Evolutionary conservation across 2,113 vertebrate species (phyloP).

Genomic region (Dipodomys merriami): DNA sequence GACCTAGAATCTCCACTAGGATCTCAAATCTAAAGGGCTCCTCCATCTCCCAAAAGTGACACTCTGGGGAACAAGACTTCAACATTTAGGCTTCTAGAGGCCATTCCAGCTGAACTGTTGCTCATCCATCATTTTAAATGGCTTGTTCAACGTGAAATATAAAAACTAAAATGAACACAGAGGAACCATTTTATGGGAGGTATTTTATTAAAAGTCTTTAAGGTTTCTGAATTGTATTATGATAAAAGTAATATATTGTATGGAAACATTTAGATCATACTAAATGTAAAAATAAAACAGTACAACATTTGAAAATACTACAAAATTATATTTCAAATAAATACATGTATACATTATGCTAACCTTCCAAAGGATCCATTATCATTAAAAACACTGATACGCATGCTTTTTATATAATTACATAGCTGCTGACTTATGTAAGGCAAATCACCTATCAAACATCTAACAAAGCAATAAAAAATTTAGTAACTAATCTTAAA

Average conservation of each 20-base stretch:
- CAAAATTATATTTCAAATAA: conserved; percentile 80
- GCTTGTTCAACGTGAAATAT: not conserved
- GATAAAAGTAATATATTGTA: conserved; percentile 34
- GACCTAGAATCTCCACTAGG: not conserved
- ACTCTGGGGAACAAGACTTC: not conserved
- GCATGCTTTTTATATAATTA: conserved; percentile 59
- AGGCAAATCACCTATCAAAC: conserved; percentile 79
- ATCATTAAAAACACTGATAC: conserved; percentile 70
- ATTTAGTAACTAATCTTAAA: conserved; percentile 44
- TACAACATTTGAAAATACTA: conserved; percentile 71
- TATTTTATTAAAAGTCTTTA: conserved; percentile 49
- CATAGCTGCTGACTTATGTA: conserved; percentile 75
- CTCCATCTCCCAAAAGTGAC: not conserved
- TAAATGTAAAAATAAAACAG: conserved; percentile 69
- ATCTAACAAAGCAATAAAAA: conserved; percentile 64
- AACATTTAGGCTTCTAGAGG: not conserved
- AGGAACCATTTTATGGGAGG: conserved; percentile 19
- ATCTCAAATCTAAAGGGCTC: not conserved
- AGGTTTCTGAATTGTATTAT: conserved; percentile 44
- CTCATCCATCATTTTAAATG: not conserved
- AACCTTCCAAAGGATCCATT: conserved; percentile 54
- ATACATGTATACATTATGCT: conserved; percentile 77
- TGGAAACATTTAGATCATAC: conserved; percentile 7
- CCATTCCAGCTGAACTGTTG: not conserved
- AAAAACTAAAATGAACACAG: not conserved